Base-by-base conservation (phyloP, 2,797 vertebrate species). In the Hoplostethus mediterraneus region DNA sequence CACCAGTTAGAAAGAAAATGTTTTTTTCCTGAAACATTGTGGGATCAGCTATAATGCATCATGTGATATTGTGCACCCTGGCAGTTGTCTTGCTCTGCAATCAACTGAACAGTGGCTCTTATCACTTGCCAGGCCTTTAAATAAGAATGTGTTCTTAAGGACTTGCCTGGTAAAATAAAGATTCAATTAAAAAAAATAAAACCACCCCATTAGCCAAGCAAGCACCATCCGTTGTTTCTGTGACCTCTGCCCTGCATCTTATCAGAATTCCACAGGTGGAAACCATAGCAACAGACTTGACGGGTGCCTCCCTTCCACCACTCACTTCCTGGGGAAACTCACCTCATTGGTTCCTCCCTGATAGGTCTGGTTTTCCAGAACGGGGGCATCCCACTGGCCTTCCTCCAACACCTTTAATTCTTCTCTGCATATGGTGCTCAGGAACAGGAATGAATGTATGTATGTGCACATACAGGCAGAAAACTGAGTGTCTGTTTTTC, bases 271-370 rank as follows among this genome's bases (percentile, higher is more conserved):
- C 25, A 17, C 70, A 51, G 60, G 66, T 75, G 66, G 81, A 71
- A 87, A 74, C 80, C 77, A 78, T 79, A 55, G 67, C 79, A 85
- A 87, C 85, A 55, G 67, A 72, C 69, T 36, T 60, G 61, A 56
- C 61, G 56, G 73, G 40, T 57, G 0, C 54, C 53, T 52, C 14
- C 1, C 11, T 67, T 82, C 69, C 70, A 79, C 80, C 38, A 58
- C 63, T 78, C 67, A 68, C 80, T 83, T 93, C 89, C 90, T 76
- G 33, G 33, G 89, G 80, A 90, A 85, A 49, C 51, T 25, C 75
- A 30, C 73, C 60, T 80, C 80, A 76, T 73, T 77, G 60, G 71
- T 69, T 83, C 68, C 75, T 84, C 85, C 78, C 82, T 88, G 45
- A 73, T 70, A 84, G 12, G 82, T 38, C 25, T 8, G 40, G 4